Percentiles rank a stretch among this genome's conserved stretches.
Evolutionary conservation across 1,140 invertebrate genomes (phyloP).

Genomic region (Ectropis grisescens): DNA sequence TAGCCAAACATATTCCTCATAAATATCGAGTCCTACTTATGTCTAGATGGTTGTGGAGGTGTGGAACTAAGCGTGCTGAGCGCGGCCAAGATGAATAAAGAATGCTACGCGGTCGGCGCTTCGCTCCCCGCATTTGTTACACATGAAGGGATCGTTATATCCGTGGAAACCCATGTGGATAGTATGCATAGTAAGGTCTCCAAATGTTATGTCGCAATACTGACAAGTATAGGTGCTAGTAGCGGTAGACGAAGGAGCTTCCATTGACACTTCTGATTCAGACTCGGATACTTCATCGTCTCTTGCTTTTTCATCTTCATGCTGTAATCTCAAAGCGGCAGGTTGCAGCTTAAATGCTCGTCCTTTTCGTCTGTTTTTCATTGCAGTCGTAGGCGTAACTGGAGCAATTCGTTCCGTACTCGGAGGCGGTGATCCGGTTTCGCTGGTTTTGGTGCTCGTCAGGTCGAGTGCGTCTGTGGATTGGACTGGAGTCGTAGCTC

Average conservation of each 20-base stretch:
- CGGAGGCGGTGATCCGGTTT: slow-evolving; percentile 41
- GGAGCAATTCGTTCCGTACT: slow-evolving; percentile 22
- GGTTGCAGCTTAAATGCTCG: slow-evolving; percentile 82
- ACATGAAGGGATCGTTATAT: slow-evolving; percentile 90
- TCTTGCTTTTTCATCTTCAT: slow-evolving; percentile 48
- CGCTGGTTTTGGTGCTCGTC: slow-evolving; percentile 64
- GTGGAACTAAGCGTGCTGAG: slow-evolving; percentile 79
- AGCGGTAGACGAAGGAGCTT: slow-evolving; percentile 17
- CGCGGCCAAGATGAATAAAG: slow-evolving; percentile 91
- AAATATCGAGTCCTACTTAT: too few species aligned
- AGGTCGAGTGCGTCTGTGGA: slow-evolving; percentile 70
- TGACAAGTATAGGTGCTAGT: slow-evolving; percentile 77
- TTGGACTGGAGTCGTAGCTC: slow-evolving; percentile 29
- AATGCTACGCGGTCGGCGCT: slow-evolving; percentile 88
- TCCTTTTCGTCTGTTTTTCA: slow-evolving; percentile 83
- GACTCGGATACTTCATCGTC: slow-evolving; percentile 49
- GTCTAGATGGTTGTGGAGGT: too few species aligned
- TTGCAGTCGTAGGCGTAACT: slow-evolving; percentile 47
- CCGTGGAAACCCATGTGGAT: slow-evolving; percentile 98
- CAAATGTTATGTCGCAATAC: slow-evolving; percentile 92
- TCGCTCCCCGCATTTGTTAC: slow-evolving; percentile 92
- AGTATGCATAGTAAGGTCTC: slow-evolving; percentile 91
- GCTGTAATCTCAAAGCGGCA: slow-evolving; percentile 62
- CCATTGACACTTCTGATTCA: slow-evolving; percentile 47
- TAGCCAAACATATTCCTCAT: too few species aligned